Base-by-base conservation (phyloP, 2,797 vertebrate species). In the Serranus cabrilla region DNA sequence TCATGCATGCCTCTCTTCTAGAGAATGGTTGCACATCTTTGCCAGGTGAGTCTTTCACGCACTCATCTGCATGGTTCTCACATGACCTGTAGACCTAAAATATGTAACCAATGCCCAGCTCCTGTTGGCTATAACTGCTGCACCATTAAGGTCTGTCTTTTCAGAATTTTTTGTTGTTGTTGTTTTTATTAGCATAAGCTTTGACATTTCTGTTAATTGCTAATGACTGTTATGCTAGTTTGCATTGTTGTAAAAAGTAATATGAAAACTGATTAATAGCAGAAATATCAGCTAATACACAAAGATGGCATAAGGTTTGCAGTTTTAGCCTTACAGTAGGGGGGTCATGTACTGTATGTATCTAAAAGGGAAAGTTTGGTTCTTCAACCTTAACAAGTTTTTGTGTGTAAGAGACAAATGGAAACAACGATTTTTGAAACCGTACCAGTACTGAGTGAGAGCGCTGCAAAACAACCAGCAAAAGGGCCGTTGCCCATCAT, bases 21-120 rank as follows among this genome's bases (percentile, higher is more conserved):
- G 98, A 98, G 95, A 99, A 97, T 99, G 98, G 97, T 98, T 97
- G 96, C 95, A 85, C 97, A 98, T 92, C 98, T 99, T 90, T 98
- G 97, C 90, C 97, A 98, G 98, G 98, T 99, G 96, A 99, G 98
- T 99, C 96, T 94, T 81, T 93, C 93, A 91, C 88, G 81, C 65
- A 91, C 86, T 89, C 92, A 93, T 92, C 81, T 87, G 87, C 92
- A 93, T 91, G 91, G 67, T 91, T 88, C 51, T 78, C 72, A 81
- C 64, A 62, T 64, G 50, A 73, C 70, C 58, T 46, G 10, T 74
- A 56, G n/a, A 59, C 45, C 51, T 51, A n/a, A 68, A 17, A 47
- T 59, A 31, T 49, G 13, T 20, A 52, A 68, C 51, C 37, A 71
- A 63, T 52, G 46, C 67, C 69, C 69, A 40, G 31, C 67, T 84